Evolutionary conservation across 2,113 vertebrate species (phyloP).

Genomic region (Anser cygnoides): DNA sequence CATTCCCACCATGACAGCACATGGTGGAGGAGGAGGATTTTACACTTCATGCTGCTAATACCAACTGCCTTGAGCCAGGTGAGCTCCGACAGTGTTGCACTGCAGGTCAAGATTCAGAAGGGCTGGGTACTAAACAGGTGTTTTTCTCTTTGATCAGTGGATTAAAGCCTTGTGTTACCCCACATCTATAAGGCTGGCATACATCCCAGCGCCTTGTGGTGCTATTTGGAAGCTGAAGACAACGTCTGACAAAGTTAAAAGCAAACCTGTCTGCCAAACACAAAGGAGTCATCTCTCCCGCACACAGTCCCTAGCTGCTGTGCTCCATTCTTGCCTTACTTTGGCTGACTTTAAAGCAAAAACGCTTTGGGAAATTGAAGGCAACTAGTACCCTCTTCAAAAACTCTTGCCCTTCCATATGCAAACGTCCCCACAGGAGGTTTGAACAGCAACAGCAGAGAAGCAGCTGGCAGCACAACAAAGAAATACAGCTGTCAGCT

Average conservation of each 20-base stretch:
- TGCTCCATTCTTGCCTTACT: not conserved
- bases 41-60: not conserved
- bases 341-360: not conserved
- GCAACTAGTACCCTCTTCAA: not conserved
- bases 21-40: not conserved
- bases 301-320: not conserved
- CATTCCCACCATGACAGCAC: not conserved
- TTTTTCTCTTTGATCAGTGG: not conserved
- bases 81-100: not conserved
- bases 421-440: not conserved
- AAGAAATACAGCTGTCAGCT: not conserved
- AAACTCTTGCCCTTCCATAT: not conserved
- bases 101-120: not conserved
- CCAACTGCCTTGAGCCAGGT: not conserved
- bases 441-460: not conserved
- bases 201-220: fast-evolving
- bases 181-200: not conserved
- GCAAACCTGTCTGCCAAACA: not conserved
- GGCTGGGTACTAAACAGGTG: not conserved
- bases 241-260: not conserved
- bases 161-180: not conserved
- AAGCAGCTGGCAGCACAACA: not conserved
- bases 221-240: not conserved
- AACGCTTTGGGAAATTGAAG: not conserved
- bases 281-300: not conserved